A percentile compares a stretch with the other conserved stretches of the same genome.
These are phyloP conservation scores for Callimorpha dominula DNA, from an alignment of 2,888 invertebrate species.

Conservation along the genomic window DNA sequence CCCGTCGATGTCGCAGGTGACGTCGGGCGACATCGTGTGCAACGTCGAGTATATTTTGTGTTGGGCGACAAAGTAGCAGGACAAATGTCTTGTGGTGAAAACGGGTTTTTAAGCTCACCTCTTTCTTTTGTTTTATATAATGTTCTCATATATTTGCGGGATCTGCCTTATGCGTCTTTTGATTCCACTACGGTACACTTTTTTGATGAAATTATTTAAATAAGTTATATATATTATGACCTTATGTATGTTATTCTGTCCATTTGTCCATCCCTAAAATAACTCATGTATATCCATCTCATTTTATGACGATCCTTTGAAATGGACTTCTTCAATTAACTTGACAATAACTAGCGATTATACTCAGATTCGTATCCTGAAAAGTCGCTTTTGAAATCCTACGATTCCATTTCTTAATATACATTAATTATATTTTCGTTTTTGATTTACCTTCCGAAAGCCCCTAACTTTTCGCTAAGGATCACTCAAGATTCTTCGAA, in stretches of 20 bases:
- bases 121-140: too few species aligned
- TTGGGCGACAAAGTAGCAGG: too few species aligned
- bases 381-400: background rate
- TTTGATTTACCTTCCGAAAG: conserved; percentile 16
- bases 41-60: too few species aligned
- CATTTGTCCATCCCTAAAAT: background rate
- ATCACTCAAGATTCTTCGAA: conserved; percentile 29
- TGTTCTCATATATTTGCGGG: too few species aligned
- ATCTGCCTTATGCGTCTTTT: too few species aligned
- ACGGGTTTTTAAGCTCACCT: too few species aligned
- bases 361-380: background rate
- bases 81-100: too few species aligned
- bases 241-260: background rate
- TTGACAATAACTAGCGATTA: conserved; percentile 4
- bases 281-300: background rate
- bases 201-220: too few species aligned
- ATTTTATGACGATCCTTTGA: background rate
- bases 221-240: too few species aligned
- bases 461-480: conserved; percentile 33
- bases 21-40: too few species aligned
- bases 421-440: conserved; percentile 16
- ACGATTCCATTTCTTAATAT: conserved; percentile 1
- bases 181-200: too few species aligned
- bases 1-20: too few species aligned
- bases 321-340: background rate